Evolutionary conservation across 2,888 invertebrate genomes (phyloP), one percentile per base, ranked within the genome.

Genomic region (Patella caerulea): DNA sequence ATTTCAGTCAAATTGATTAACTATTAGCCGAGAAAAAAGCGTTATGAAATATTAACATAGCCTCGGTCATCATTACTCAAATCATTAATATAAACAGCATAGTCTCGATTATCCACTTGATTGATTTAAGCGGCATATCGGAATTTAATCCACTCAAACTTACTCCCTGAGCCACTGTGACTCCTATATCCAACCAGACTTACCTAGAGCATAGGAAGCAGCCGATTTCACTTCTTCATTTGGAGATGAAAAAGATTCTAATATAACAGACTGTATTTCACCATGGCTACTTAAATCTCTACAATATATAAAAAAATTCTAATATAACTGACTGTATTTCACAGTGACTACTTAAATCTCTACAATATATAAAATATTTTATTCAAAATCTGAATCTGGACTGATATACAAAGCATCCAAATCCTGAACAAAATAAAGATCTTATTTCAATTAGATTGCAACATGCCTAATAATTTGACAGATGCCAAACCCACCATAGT

Each of bases 191-290:
- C 17, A 45, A 19, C 52, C 14, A 29, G 24, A 72, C 82, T 82
- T 83, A 92, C 92, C 98, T 72, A 99, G 93, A 0, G 99, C 97
- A 92, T 98, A 98, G 84, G 98, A 98, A 17, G 99, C 99, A 0
- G 98, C 98, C 0, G 97, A 96, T 92, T 99, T 99, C 3, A 99
- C 96, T 92, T 99, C 98, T 92, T 99, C 99, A 0, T 97, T 97
- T 15, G 95, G 94, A 5, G 96, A 96, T 0, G 95, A 94, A 92
- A 99, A 99, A 24, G 98, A 97, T 82, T 95, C 94, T 80, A 98
- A 93, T 34, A 94, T 92, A 14, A 93, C 91, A 76, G 88, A 85
- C 84, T 91, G 89, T 71, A 92, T 88, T 78, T 92, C 92, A 12
- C 91, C 89, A 69, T 91, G 90, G 45, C 83, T 79, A 79, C 91